Evolutionary conservation across 2,888 invertebrate species (phyloP).

Genomic region (Horisme vitalbata): DNA sequence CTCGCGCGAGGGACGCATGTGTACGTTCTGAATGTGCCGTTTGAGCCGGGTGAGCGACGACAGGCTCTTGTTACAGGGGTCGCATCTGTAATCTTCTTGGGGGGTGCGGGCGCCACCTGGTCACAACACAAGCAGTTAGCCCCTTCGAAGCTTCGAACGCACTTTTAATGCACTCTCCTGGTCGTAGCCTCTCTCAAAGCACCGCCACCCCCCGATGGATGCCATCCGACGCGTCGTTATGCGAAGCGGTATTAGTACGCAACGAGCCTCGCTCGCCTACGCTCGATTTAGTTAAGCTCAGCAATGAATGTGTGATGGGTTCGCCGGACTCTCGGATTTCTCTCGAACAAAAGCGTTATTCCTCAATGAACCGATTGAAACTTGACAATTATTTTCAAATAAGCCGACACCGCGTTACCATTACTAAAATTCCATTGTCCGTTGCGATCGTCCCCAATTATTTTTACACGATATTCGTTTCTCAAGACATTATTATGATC

Average conservation of each 20-base stretch:
- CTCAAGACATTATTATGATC: slow-evolving; percentile 72
- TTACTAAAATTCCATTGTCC: slow-evolving; percentile 77
- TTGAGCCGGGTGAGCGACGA: slow-evolving; percentile 93
- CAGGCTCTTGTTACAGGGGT: slow-evolving; percentile 95
- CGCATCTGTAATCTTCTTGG: slow-evolving; percentile 94
- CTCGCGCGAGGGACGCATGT: slow-evolving; percentile 94
- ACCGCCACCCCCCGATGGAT: slow-evolving; percentile 75
- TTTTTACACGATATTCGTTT: slow-evolving; percentile 58
- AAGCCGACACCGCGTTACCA: slow-evolving; percentile 70
- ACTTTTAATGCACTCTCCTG: slow-evolving; percentile 80
- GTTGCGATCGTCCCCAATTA: slow-evolving; percentile 56
- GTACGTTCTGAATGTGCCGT: slow-evolving; percentile 95
- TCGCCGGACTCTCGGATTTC: slow-evolving; percentile 56
- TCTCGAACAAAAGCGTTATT: slow-evolving; percentile 69
- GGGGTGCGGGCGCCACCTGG: slow-evolving; percentile 89
- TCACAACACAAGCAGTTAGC: slow-evolving; percentile 83
- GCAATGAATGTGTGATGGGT: slow-evolving; percentile 55
- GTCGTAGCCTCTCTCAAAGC: slow-evolving; percentile 78
- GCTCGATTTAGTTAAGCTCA: slow-evolving; percentile 63
- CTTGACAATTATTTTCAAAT: slow-evolving; percentile 54
- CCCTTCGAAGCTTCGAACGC: slow-evolving; percentile 76
- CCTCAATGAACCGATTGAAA: slow-evolving; percentile 71
- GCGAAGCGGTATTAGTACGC: slow-evolving; percentile 76
- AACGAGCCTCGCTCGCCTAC: slow-evolving; percentile 44
- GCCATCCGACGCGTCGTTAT: slow-evolving; percentile 61